phyloP scores from a whole-genome alignment of 2,113 vertebrate species.

The Coracopsis vasa region DNA sequence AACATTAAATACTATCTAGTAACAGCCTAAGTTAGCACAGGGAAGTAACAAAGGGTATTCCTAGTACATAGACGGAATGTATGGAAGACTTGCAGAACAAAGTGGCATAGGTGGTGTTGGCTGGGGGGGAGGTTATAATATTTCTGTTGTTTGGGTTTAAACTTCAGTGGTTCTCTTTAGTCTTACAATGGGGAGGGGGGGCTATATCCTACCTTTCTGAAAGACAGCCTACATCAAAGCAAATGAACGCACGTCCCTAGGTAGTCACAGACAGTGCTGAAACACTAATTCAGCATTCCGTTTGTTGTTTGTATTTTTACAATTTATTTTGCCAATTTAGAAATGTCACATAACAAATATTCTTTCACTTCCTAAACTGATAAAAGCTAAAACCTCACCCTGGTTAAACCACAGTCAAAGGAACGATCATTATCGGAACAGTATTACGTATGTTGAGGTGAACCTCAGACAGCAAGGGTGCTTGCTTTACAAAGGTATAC shows the following conservation, averaged over 20 bases:
- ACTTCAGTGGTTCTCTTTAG: neutral
- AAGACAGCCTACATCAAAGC: neutral
- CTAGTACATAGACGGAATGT: fast-evolving
- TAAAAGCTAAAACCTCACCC: neutral
- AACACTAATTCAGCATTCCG: neutral
- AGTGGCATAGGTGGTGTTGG: fast-evolving
- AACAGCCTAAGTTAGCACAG: neutral
- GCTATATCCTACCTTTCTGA: neutral
- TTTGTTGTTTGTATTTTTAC: neutral
- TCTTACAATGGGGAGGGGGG: neutral
- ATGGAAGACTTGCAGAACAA: neutral
- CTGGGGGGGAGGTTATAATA: neutral
- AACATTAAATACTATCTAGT: neutral
- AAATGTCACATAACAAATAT: neutral
- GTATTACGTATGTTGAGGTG: neutral
- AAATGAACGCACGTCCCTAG: neutral
- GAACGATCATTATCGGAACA: neutral
- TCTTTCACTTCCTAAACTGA: neutral
- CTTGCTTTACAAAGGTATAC: neutral
- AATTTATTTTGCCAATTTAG: neutral
- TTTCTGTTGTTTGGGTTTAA: neutral
- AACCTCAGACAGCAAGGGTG: neutral
- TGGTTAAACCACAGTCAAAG: neutral
- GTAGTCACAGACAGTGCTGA: neutral
- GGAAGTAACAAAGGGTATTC: neutral